A percentile compares a stretch with the other conserved stretches of the same genome.
phyloP scores from a whole-genome alignment of 2,113 vertebrate genomes.

The Neolamprologus cancellatus region DNA sequence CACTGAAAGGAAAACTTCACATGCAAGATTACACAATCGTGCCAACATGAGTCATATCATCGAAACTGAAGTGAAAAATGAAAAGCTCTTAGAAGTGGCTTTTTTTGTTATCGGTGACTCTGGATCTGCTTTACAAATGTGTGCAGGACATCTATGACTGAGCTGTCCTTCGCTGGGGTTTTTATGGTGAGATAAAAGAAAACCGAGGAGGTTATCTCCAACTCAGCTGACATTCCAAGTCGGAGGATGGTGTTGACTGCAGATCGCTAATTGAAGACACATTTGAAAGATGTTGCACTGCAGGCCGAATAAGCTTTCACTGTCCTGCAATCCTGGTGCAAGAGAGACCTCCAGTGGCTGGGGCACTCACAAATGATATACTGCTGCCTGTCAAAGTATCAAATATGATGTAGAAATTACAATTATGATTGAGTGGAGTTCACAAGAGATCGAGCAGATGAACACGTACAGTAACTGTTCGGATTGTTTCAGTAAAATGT shows the following conservation, averaged over 20 bases:
- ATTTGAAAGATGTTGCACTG: constrained; percentile 30
- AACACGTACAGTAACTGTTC: not conserved
- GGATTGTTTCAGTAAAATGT: not conserved
- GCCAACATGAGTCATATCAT: not conserved
- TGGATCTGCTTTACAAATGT: constrained; percentile 33
- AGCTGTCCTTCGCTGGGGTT: not conserved
- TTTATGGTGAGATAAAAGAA: constrained; percentile 54
- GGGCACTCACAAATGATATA: rapidly evolving
- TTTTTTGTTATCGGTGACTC: not conserved
- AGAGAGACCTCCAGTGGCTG: constrained; percentile 62
- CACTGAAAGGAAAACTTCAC: not conserved
- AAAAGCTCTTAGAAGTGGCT: constrained; percentile 13
- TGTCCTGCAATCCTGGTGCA: constrained; percentile 36
- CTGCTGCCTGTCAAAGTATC: not conserved
- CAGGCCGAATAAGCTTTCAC: not conserved
- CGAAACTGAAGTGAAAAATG: not conserved
- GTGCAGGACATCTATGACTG: not conserved
- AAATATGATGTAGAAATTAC: not conserved
- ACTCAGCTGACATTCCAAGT: constrained; percentile 59
- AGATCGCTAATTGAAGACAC: constrained; percentile 64
- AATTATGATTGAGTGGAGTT: not conserved
- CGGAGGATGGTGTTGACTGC: constrained; percentile 42
- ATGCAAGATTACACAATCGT: not conserved
- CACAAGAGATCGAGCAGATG: not conserved
- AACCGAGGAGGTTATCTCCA: constrained; percentile 46